Evolutionary conservation across 2,888 invertebrate genomes (phyloP), one percentile per base, ranked within the genome.

Genomic region (Margaritifera margaritifera): DNA sequence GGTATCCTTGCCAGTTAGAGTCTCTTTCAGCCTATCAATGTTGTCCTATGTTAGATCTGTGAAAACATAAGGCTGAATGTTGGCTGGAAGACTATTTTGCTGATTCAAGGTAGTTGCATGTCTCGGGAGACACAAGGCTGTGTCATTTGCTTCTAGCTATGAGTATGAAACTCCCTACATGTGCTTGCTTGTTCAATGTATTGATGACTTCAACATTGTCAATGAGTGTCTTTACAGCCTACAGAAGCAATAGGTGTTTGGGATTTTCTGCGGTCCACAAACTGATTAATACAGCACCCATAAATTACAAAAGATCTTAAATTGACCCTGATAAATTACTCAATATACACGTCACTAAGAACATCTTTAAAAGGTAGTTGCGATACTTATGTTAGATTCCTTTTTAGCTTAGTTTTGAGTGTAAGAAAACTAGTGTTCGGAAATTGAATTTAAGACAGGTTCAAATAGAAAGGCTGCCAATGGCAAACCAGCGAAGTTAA

Each of bases 1-100:
- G 42, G 79, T 78, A 11, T 75, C 78, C 58, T 66, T 68, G 15
- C 77, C 78, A 54, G 60, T 75, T 4, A 82, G 70, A 15, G 53
- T 68, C 31, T 68, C 64, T 42, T 80, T 74, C 24, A 75, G 66
- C 60, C 78, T 65, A 66, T 81, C 81, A 59, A 78, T 82, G 62
- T 81, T 68, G 31, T 68, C 64, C 57, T 51, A 63, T 24, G 59
- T 60, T 11, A 68, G 24, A 19, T 58, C n/a, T 54, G 64, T 64
- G 19, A 15, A n/a, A 22, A 53, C 22, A 31, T 51, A 19, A 5
- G 64, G 68, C 19, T 53, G 81, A 31, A 31, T 31, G 31, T 31
- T 31, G 31, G 61, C 76, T 80, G 65, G 62, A 80, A 20, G 69
- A 74, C 6, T 15, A 79, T 59, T 57, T 24, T 75, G 58, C 72